Base-by-base conservation (phyloP, 2,888 invertebrate species). In the Polydrusus pterygomalis region DNA sequence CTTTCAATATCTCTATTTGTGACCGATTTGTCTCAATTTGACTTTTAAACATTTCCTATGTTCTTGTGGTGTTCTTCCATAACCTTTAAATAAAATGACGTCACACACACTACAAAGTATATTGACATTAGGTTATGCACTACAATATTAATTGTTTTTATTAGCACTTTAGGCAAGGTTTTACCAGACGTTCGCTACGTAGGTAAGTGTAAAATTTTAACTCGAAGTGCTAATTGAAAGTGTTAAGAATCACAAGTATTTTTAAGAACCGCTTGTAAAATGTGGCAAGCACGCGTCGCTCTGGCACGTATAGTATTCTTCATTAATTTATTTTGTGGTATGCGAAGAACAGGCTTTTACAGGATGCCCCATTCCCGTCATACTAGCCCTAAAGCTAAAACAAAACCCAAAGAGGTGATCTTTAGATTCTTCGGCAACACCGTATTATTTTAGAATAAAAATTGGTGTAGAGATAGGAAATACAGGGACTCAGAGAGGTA, bases 111-210 rank as follows among this genome's bases (percentile, higher is more conserved):
- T 43, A 43, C 13, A n/a, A 2, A 20, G 51, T 18, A 9, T 51
- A 51, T 20, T 20, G 20, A 51, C 51, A 11, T 20, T 18, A 20
- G 10, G 8, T 18, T 51, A 51, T 51, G 20, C 17, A 18, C 13
- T 11, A n/a, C 54, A 56, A n/a, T 30, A 56, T 18, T 13, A 13
- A 51, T 18, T 30, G 38, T 58, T 58, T 58, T 17, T 10, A 54
- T 58, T 58, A 58, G 34, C 38, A 38, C 34, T 15, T 58, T 15
- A 38, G 38, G 7, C 8, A 10, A 3, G 34, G 34, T 58, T 58
- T 38, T 38, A 34, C 58, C 58, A 58, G 58, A 38, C 58, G 58
- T 38, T 58, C 25, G 34, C 15, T 34, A 58, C 38, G 58, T 58
- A 58, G 34, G 58, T 58, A 58, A 58, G 58, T 58, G 58, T 38